A percentile compares a stretch with the other conserved stretches of the same genome.
These are phyloP conservation scores for Periophthalmodon schlosseri DNA, from an alignment of 2,113 vertebrate species.

Conservation along the genomic window DNA sequence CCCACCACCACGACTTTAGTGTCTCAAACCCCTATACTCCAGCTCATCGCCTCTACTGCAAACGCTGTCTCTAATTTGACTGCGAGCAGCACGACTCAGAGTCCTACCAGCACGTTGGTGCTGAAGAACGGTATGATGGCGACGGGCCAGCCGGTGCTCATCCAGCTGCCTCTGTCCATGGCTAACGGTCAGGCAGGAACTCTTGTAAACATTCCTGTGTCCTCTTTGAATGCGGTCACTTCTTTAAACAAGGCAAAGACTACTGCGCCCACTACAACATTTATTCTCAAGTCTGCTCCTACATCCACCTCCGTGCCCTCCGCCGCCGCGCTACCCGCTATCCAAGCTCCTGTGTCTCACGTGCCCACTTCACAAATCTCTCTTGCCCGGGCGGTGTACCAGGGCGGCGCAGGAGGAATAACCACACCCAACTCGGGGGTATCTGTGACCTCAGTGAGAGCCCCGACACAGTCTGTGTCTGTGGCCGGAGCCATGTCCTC, in stretches of 20 bases:
- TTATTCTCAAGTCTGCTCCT: slow-evolving; percentile 73
- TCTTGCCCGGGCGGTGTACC: slow-evolving; percentile 72
- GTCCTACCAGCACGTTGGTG: slow-evolving; percentile 68
- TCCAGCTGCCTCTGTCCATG: slow-evolving; percentile 77
- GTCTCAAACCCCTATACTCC: slow-evolving; percentile 68
- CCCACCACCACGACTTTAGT: slow-evolving; percentile 61
- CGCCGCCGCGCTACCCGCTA: slow-evolving; percentile 41
- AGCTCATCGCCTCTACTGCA: slow-evolving; percentile 72
- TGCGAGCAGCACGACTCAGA: slow-evolving; percentile 66
- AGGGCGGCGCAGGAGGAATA: slow-evolving; percentile 72
- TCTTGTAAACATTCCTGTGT: slow-evolving; percentile 74
- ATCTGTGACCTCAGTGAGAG: slow-evolving; percentile 75
- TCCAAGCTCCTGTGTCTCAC: slow-evolving; percentile 53
- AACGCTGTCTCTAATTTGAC: slow-evolving; percentile 55
- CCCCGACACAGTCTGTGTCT: slow-evolving; percentile 69
- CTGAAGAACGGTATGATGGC: slow-evolving; percentile 69
- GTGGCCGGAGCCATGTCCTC: slow-evolving; percentile 75
- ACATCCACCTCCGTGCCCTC: slow-evolving; percentile 42
- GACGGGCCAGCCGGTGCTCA: slow-evolving; percentile 73
- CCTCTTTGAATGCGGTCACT: slow-evolving; percentile 66
- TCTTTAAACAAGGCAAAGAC: slow-evolving; percentile 74
- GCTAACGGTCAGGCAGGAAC: slow-evolving; percentile 71
- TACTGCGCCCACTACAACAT: slow-evolving; percentile 71
- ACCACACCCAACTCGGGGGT: slow-evolving; percentile 74
- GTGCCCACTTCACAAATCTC: slow-evolving; percentile 67